Evolutionary conservation across 2,113 vertebrate species (phyloP).

Genomic region (Xiphias gladius): DNA sequence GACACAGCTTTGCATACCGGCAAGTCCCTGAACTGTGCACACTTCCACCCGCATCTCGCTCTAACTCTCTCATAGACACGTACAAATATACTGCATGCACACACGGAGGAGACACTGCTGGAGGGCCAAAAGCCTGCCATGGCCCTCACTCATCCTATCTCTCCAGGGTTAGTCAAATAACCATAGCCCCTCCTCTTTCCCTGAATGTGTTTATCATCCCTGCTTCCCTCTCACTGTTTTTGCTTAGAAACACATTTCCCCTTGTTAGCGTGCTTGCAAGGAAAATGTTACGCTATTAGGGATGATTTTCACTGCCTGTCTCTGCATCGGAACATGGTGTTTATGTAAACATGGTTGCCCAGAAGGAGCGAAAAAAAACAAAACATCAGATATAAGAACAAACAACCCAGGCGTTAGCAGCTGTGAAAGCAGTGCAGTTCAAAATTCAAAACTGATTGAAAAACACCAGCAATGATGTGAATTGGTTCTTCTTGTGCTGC

Average conservation of each 20-base stretch:
- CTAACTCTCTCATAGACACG: conserved; percentile 10
- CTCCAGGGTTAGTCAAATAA: conserved; percentile 66
- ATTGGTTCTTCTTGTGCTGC: neutral
- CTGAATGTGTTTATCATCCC: conserved; percentile 63
- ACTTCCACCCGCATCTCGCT: conserved; percentile 47
- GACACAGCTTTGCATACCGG: conserved; percentile 76
- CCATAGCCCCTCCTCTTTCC: conserved; percentile 47
- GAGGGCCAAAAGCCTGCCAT: conserved; percentile 74
- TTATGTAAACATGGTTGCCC: conserved; percentile 32
- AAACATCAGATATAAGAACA: neutral
- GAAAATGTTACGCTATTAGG: conserved; percentile 51
- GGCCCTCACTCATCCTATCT: conserved; percentile 63
- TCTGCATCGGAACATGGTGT: conserved; percentile 38
- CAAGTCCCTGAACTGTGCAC: conserved; percentile 64
- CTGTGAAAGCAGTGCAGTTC: conserved; percentile 18
- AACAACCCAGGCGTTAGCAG: conserved; percentile 5
- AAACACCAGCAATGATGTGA: neutral
- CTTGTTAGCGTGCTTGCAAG: conserved; percentile 60
- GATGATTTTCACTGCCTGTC: conserved; percentile 53
- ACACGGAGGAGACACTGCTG: conserved; percentile 56
- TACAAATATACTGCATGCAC: conserved; percentile 19
- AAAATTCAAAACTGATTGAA: conserved; percentile 15
- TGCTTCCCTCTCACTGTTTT: conserved; percentile 52
- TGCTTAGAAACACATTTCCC: conserved; percentile 67
- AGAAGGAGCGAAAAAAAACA: conserved; percentile 1